Evolutionary conservation across 2,113 vertebrate genomes (phyloP), one percentile per base, ranked within the genome.

Genomic region (Menura novaehollandiae): DNA sequence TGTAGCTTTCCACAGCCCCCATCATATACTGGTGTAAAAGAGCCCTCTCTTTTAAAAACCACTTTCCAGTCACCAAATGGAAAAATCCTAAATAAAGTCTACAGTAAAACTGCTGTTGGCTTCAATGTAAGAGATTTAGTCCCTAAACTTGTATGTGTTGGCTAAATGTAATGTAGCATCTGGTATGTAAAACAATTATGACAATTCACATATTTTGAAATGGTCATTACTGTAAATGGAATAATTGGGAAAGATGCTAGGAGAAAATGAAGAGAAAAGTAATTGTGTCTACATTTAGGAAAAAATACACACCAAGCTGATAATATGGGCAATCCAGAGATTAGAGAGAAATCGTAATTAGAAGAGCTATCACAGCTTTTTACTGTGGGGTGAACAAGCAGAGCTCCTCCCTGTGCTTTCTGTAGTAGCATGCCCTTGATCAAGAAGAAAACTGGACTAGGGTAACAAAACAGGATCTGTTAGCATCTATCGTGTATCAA

Each of bases 401-500:
- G 77, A 68, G 22, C 13, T 83, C 26, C 22, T 85, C 60, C 30
- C 28, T 69, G 5, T 69, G 59, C 46, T 53, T 71, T 71, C 64
- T 71, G 9, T 41, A 53, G 49, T 69, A 62, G n/a, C 28, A 15
- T 51, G 51, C 27, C 53, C 63, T 72, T 91, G 75, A 53, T 30
- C 1, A 9, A 66, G 52, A 89, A 47, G 24, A 32, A 81, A 51
- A 80, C 44, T 59, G 27, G 43, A 47, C 11, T 5, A 71, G 46
- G 35, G 3, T 44, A 72, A 79, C 62, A 79, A 53, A 78, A 83
- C 24, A 26, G 33, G 41, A 35, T 85, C 75, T 79, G 3, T 58
- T 85, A 56, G 32, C 28, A 37, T 85, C 30, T 75, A 0, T 64
- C 1, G 0, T 14, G 6, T 84, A 13, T 84, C 0, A 0, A 1